Conservation (phyloP, 2,888 invertebrate species). For the Tenthredo notha region DNA sequence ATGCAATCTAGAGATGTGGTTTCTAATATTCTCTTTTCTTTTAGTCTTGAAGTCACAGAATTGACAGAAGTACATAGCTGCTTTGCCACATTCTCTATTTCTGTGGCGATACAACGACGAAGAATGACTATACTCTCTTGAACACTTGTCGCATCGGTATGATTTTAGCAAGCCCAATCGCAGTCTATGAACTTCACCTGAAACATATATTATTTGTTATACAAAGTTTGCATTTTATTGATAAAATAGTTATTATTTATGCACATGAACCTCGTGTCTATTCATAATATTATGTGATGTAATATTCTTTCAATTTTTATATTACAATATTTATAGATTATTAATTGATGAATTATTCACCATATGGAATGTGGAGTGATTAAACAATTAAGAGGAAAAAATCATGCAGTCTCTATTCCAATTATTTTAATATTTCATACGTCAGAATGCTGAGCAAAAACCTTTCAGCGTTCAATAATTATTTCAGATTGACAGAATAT, state of each 20-base stretch:
- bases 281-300: not conserved
- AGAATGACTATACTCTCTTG: constrained; percentile 60
- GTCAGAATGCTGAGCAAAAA: not conserved
- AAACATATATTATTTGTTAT: constrained; percentile 46
- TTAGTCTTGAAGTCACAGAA: constrained; percentile 51
- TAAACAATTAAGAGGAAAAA: not conserved
- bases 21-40: constrained; percentile 48
- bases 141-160: constrained; percentile 55
- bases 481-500: not conserved
- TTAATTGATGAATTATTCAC: not conserved
- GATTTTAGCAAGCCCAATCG: constrained; percentile 9
- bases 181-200: constrained; percentile 27
- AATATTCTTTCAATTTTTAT: not conserved
- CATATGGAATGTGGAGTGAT: not conserved
- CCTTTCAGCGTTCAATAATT: constrained; percentile 1
- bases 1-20: constrained; percentile 49
- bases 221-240: not conserved
- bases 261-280: not conserved
- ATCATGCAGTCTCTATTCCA: not conserved
- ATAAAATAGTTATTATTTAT: not conserved
- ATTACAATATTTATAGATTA: not conserved
- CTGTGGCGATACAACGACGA: constrained; percentile 68
- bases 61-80: constrained; percentile 35
- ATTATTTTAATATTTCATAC: not conserved
- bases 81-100: constrained; percentile 60